A percentile compares a stretch with the other conserved stretches of the same genome.
These are phyloP conservation scores for Meles meles DNA, from an alignment of 2,113 vertebrate genomes.

Conservation along the genomic window DNA sequence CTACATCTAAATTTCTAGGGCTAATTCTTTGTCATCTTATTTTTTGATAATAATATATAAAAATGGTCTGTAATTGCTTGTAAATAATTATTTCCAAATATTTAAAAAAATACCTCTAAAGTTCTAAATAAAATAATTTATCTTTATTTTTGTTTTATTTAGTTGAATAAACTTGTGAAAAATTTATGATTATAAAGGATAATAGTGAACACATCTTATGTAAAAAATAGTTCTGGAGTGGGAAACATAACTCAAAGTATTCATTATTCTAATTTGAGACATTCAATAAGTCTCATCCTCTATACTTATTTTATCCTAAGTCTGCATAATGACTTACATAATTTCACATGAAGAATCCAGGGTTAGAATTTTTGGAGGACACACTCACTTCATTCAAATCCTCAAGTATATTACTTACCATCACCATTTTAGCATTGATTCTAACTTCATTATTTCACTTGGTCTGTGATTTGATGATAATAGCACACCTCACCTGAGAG, in stretches of 20 bases:
- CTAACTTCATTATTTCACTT: background rate
- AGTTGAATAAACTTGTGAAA: background rate
- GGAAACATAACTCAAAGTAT: background rate
- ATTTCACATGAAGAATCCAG: background rate
- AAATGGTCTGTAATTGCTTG: background rate
- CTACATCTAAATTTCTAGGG: constrained; percentile 38
- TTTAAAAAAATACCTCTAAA: background rate
- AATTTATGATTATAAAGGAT: background rate
- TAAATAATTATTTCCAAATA: background rate
- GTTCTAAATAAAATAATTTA: constrained; percentile 31
- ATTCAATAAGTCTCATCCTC: background rate
- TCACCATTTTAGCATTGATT: background rate
- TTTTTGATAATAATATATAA: background rate
- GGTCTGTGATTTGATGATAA: background rate
- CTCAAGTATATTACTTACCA: background rate
- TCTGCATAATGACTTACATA: background rate
- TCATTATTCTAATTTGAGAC: background rate
- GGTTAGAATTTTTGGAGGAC: background rate
- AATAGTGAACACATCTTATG: background rate
- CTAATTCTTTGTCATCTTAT: background rate
- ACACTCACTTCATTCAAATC: background rate
- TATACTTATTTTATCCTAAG: background rate
- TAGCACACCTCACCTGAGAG: background rate
- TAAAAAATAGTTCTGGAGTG: background rate
- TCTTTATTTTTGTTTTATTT: background rate